Evolutionary conservation across 2,888 invertebrate genomes (phyloP), one percentile per base, ranked within the genome.

Genomic region (Orthosia gracilis): DNA sequence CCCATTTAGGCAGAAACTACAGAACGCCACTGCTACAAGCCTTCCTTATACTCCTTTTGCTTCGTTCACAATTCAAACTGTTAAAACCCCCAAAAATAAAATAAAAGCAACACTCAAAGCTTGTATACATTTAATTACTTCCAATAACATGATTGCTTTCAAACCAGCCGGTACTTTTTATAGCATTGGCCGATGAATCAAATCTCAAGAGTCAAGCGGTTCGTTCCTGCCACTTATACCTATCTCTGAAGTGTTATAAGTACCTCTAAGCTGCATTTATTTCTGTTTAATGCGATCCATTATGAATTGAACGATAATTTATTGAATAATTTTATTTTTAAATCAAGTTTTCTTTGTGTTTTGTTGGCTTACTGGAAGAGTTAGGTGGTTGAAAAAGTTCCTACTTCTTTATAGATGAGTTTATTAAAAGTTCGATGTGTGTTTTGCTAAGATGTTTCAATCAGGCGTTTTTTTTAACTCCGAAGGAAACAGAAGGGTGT

Each of bases 221-320:
- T 52, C 52, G 63, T 52, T 83, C 11, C 58, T 40, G 18, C 61
- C 80, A 57, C 80, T 84, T 66, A 80, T 79, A 13, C 17, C 17
- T 66, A 83, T 69, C 69, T 78, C 69, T 2, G 54, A 57, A 78
- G 76, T 68, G 69, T 52, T 62, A 23, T 76, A 71, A 79, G 70
- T 73, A 69, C 67, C 57, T 57, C 40, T 70, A 82, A 79, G 73
- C 55, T 50, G 63, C 57, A 59, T 68, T 77, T 83, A 82, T 81
- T 85, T 85, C 57, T n/a, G 62, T 67, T 68, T 62, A 47, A 73
- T 79, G 63, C 71, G 66, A 50, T 78, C 70, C 80, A 80, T 85
- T 76, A 83, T 80, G 49, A 69, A 45, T 80, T 80, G 40, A 57
- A 77, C 50, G 84, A 82, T 85, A 75, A 84, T 86, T 86, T 78